Evolutionary conservation across 2,888 invertebrate species (phyloP), one percentile per base, ranked within the genome.

Genomic region (Sturmia bella): DNA sequence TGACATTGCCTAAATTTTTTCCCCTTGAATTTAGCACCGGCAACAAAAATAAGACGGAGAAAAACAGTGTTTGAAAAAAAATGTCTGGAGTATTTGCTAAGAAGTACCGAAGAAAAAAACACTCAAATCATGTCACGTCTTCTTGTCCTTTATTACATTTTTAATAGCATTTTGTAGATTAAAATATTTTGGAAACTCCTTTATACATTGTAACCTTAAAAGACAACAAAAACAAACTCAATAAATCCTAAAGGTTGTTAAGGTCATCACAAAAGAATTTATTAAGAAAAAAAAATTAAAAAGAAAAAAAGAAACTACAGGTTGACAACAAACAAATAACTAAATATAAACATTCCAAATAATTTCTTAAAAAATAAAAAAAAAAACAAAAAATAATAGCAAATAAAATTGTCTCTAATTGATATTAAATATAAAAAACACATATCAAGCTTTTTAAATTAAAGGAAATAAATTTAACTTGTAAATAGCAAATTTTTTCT

Each of bases 61-160:
- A 48, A 48, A 56, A 48, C 37, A 39, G 17, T 17, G n/a, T n/a
- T n/a, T n/a, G n/a, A 39, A 52, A 45, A 57, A 64, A 56, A 48
- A 13, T 72, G 32, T 63, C 57, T 57, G 17, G 19, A 64, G 32
- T 59, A 45, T 27, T 70, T 66, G 43, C 39, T 56, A 48, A 37
- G 45, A 43, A 45, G 12, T 9, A 32, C 11, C 27, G 45, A 56
- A 24, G 17, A 24, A 73, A 72, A 57, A 13, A 48, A 21, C 41
- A 72, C 39, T 41, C 56, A 73, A 81, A 73, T 57, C 81, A 73
- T 77, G 87, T 85, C 88, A 88, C 88, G 88, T 88, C 85, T 87
- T 88, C 85, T 87, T 85, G 86, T 88, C 87, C 88, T 89, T 88
- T 89, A 89, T 89, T 87, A 86, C 86, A 86, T 63, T 77, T 70